Evolutionary conservation across 1,140 invertebrate species (phyloP), one percentile per base, ranked within the genome.

Genomic region (Matsumurasca onukii): DNA sequence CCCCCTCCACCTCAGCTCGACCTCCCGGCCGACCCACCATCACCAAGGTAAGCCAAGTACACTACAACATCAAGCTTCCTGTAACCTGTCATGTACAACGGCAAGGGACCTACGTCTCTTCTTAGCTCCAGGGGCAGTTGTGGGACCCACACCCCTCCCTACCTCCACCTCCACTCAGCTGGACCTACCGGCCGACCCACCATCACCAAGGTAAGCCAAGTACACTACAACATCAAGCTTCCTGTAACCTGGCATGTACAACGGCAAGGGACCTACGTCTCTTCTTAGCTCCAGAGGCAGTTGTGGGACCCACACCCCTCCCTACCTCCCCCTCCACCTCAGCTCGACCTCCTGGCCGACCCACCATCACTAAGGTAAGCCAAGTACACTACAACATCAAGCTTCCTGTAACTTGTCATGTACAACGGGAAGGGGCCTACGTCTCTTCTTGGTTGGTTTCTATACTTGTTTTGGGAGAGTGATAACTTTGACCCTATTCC

Each of bases 341-440:
- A n/a, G n/a, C n/a, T n/a, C 66, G 63, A 31, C 51, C 70, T 31
- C 25, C 59, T 22, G 59, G 85, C 15, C 78, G 82, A 30, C 82
- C 85, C 5, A 88, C 81, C 1, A 89, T 88, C 52, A 86, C 85
- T 0, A 88, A 89, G 77, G 82, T 88, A n/a, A n/a, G n/a, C 76
- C 39, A 74, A 67, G 15, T 71, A 71, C 9, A 79, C 72, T 75
- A 64, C 76, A 76, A 69, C 74, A 72, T 73, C 72, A 75, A 52
- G 76, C 73, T 51, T 77, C 75, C 70, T 79, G 3, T 61, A 34
- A 17, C 3, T 59, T 1, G 45, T 51, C 5, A 39, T 24, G 9
- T 59, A 59, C n/a, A 39, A 49, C 45, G 57, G 34, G 27, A 77
- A 39, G 65, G 78, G 63, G 45, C 78, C 82, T 24, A 75, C 75